Evolutionary conservation across 1,140 invertebrate species (phyloP).

Genomic region (Lepeophtheirus salmonis): DNA sequence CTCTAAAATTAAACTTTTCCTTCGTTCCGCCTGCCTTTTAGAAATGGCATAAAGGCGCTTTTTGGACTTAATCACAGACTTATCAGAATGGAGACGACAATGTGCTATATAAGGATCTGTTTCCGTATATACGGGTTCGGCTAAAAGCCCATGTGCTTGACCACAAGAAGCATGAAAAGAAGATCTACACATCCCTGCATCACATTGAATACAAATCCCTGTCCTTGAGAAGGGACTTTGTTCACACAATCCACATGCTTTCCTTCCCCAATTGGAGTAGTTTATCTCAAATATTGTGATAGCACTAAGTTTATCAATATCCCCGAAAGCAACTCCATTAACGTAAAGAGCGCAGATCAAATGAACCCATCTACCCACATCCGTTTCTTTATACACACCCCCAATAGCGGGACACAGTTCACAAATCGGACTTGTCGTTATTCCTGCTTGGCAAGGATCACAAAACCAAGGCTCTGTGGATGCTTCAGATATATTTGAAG

Average conservation of each 20-base stretch:
- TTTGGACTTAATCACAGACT: conserved; percentile 28
- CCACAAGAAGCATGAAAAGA: conserved; percentile 89
- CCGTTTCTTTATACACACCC: conserved; percentile 57
- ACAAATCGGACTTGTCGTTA: conserved; percentile 55
- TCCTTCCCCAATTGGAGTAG: conserved; percentile 81
- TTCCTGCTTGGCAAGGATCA: conserved; percentile 83
- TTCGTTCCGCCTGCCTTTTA: background rate
- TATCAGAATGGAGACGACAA: conserved; percentile 76
- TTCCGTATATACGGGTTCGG: conserved; percentile 81
- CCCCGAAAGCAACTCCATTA: conserved; percentile 87
- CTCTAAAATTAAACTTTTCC: background rate
- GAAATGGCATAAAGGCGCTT: conserved; percentile 8
- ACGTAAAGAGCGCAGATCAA: conserved; percentile 88
- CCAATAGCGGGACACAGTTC: conserved; percentile 65
- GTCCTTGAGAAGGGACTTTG: conserved; percentile 65
- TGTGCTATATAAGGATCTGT: conserved; percentile 94
- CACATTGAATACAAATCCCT: conserved; percentile 86
- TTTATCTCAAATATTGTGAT: conserved; percentile 80
- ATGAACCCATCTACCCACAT: conserved; percentile 92
- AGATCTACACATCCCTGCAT: conserved; percentile 90
- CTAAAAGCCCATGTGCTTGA: conserved; percentile 49
- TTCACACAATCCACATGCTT: conserved; percentile 63
- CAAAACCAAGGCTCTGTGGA: conserved; percentile 96
- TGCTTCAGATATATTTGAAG: conserved; percentile 68
- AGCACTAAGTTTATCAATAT: conserved; percentile 61